A percentile compares a stretch with the other conserved stretches of the same genome.
These are phyloP conservation scores for Lagorchestes hirsutus DNA, from an alignment of 2,797 vertebrate species.

Conservation along the genomic window DNA sequence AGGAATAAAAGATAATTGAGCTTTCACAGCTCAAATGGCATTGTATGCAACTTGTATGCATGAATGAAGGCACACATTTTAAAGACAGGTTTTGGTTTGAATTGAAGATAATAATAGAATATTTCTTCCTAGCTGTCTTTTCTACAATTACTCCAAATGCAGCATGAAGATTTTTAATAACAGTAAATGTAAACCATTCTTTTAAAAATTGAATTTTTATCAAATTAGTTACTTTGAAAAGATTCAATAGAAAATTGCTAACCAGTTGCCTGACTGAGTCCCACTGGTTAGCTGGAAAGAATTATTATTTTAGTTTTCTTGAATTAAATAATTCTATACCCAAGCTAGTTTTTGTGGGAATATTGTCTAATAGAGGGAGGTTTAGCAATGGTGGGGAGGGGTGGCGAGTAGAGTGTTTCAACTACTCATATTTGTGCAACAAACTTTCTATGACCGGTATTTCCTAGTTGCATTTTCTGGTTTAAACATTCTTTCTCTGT, in stretches of 20 bases:
- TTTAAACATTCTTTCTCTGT: not conserved
- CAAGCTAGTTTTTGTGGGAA: not conserved
- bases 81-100: not conserved
- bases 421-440: not conserved
- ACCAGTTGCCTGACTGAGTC: not conserved
- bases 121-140: not conserved
- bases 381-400: not conserved
- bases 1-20: not conserved
- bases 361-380: not conserved
- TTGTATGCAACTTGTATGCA: not conserved
- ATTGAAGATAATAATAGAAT: not conserved
- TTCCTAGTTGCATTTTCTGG: not conserved
- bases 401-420: not conserved
- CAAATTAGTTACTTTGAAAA: not conserved
- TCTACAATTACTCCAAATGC: not conserved
- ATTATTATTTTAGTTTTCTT: not conserved
- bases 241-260: not conserved
- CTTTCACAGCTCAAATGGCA: not conserved
- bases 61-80: not conserved
- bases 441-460: not conserved
- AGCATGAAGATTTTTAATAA: not conserved
- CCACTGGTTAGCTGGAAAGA: not conserved
- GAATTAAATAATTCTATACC: not conserved
- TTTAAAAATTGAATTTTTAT: not conserved
- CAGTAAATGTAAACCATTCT: not conserved